A percentile compares a stretch with the other conserved stretches of the same genome.
Conservation (phyloP, 2,113 vertebrate genomes). For the Pycnonotus jocosus region DNA sequence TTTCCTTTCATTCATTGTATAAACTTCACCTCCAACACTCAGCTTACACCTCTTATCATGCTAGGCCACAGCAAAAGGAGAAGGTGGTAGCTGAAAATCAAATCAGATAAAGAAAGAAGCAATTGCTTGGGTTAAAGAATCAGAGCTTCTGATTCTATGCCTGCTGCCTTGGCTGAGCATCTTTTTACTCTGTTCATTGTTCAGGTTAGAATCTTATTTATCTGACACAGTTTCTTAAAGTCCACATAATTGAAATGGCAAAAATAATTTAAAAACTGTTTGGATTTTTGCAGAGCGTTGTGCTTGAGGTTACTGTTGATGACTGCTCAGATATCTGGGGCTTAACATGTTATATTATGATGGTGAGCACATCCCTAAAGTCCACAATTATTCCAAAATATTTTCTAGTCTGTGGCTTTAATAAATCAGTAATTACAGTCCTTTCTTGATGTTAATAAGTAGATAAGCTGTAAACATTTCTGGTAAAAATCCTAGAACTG, state of each 20-base stretch:
- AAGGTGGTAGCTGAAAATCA: background rate
- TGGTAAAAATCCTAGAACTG: background rate
- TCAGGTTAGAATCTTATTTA: background rate
- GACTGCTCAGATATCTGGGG: background rate
- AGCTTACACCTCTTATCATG: background rate
- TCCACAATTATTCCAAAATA: background rate
- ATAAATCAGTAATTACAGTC: background rate
- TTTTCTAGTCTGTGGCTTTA: background rate
- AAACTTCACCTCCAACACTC: background rate
- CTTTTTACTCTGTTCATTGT: background rate
- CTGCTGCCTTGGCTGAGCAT: background rate
- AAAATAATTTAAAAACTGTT: background rate
- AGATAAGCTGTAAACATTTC: background rate
- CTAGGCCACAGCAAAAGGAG: background rate
- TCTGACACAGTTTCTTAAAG: background rate
- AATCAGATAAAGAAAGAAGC: background rate
- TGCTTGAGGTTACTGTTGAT: background rate
- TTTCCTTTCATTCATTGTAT: background rate
- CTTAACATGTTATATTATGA: background rate
- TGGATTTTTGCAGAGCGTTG: background rate
- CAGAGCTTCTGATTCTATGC: background rate
- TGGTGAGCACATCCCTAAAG: background rate
- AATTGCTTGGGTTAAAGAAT: background rate
- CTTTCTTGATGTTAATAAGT: background rate
- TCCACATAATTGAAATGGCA: background rate